Conservation (phyloP, 2,113 vertebrate species). For the Rana temporaria region DNA sequence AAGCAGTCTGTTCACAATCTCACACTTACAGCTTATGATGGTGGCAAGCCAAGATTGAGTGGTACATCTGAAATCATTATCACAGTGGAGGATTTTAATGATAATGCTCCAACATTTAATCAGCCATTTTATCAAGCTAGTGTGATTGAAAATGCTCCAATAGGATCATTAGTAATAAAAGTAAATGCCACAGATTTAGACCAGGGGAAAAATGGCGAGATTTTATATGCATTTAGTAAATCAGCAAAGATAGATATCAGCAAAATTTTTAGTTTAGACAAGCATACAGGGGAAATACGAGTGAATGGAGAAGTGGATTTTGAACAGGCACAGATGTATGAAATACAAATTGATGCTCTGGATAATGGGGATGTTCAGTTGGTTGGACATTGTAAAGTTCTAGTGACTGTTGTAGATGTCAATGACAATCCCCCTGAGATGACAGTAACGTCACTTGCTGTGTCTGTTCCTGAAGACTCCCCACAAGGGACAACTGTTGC, state of each 20-base stretch:
- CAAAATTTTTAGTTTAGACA: conserved; percentile 69
- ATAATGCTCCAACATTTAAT: conserved; percentile 65
- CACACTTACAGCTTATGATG: conserved; percentile 66
- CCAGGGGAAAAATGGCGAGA: conserved; percentile 66
- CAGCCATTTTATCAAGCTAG: conserved; percentile 60
- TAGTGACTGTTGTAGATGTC: conserved; percentile 75
- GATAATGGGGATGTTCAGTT: conserved; percentile 53
- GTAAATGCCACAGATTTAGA: conserved; percentile 69
- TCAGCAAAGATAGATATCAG: conserved; percentile 54
- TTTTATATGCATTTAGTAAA: conserved; percentile 65
- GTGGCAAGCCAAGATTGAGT: conserved; percentile 74
- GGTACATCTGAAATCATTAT: conserved; percentile 64
- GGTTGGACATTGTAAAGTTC: conserved; percentile 76
- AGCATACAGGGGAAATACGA: conserved; percentile 73
- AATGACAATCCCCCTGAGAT: conserved; percentile 83
- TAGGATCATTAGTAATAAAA: conserved; percentile 64
- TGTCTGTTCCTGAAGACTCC: conserved; percentile 76
- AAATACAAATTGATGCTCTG: conserved; percentile 58
- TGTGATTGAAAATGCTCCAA: conserved; percentile 60
- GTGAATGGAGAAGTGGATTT: conserved; percentile 75
- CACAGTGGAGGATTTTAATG: conserved; percentile 66
- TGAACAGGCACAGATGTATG: conserved; percentile 75
- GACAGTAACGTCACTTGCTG: conserved; percentile 73
- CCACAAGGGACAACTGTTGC: conserved; percentile 62
- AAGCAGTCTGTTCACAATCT: conserved; percentile 61